Conservation (phyloP, 2,888 invertebrate species). For the Acleris laterana region DNA sequence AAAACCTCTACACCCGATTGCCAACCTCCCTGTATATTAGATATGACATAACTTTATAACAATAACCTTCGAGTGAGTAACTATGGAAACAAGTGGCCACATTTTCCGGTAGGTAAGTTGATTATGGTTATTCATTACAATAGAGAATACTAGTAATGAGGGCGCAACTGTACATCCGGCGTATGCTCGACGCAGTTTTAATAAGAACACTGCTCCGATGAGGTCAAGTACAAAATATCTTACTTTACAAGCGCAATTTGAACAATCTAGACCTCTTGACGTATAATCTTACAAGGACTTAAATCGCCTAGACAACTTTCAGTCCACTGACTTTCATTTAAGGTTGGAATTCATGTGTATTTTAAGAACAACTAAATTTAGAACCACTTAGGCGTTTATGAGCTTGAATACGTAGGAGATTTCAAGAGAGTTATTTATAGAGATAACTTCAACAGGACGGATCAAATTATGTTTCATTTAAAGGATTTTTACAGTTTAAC, state of each 20-base stretch:
- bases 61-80: too few species aligned
- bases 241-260: conserved; percentile 4
- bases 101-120: too few species aligned
- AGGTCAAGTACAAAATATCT: background rate
- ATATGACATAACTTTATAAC: too few species aligned
- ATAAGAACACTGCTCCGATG: background rate
- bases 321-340: conserved; percentile 2
- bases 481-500: background rate
- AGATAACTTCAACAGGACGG: conserved; percentile 2
- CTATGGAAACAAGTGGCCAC: too few species aligned
- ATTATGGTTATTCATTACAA: too few species aligned
- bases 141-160: too few species aligned
- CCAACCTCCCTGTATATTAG: too few species aligned
- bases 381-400: conserved; percentile 13
- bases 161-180: too few species aligned
- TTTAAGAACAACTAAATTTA: conserved; percentile 24
- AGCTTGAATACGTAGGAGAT: conserved; percentile 5
- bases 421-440: conserved; percentile 9
- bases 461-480: background rate
- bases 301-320: background rate
- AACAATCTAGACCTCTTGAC: conserved; percentile 8
- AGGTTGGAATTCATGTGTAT: conserved; percentile 19
- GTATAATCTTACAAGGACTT: conserved; percentile 1
- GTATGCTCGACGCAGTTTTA: background rate
- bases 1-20: too few species aligned